These are phyloP conservation scores for Nothoprocta perdicaria DNA, from an alignment of 2,113 vertebrate genomes.

Conservation along the genomic window DNA sequence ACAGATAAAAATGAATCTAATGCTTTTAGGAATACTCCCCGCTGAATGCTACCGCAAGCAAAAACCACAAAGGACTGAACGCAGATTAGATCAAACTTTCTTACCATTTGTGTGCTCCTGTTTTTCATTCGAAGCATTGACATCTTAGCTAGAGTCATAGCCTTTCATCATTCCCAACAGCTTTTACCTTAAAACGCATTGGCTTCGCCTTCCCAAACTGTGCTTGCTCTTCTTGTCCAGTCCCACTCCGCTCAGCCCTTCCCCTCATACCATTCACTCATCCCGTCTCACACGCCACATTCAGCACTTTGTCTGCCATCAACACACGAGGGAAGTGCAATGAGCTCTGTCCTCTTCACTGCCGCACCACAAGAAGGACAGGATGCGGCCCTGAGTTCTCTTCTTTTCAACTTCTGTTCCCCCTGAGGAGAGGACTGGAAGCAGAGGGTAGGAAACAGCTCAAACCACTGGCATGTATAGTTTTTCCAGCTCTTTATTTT, in stretches of 20 bases:
- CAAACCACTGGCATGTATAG: background rate
- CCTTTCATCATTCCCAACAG: background rate
- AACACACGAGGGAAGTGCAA: background rate
- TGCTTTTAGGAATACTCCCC: background rate
- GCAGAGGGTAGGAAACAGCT: background rate
- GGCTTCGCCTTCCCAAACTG: background rate
- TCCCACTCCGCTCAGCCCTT: background rate
- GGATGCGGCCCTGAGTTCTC: background rate
- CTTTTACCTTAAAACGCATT: background rate
- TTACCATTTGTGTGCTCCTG: background rate
- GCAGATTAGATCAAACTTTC: slow-evolving; percentile 13
- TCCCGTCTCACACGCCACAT: background rate
- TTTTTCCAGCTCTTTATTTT: slow-evolving; percentile 70
- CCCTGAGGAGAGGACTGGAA: background rate
- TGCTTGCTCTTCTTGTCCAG: background rate
- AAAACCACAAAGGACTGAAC: background rate
- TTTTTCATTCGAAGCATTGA: background rate
- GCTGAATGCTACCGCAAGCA: background rate
- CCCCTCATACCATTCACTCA: background rate
- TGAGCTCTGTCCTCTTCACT: background rate
- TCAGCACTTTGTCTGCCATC: background rate
- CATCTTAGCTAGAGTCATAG: background rate
- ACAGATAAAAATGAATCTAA: slow-evolving; percentile 28
- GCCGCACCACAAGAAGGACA: background rate
- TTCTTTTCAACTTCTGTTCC: background rate